Evolutionary conservation across 2,113 vertebrate genomes (phyloP), one percentile per base, ranked within the genome.

Genomic region (Phasianus colchicus): DNA sequence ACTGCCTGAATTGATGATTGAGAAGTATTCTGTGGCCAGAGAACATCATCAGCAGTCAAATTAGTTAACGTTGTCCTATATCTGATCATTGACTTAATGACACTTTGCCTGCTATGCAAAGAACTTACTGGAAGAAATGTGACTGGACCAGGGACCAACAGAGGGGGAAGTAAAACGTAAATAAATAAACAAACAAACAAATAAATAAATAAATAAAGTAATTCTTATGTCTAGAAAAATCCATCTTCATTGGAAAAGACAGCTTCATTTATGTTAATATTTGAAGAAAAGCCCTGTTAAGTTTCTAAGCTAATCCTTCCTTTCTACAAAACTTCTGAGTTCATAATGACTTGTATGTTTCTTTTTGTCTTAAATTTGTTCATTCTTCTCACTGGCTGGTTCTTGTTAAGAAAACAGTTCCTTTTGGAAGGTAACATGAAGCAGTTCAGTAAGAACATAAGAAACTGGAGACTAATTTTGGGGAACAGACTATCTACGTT

Each of bases 301-400:
- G 1, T 48, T 89, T 38, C 25, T 67, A 24, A 6, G 25, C n/a
- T 3, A 76, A 10, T 50, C 80, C 12, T 83, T 82, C 2, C 3
- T 32, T 27, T 71, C 77, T 67, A 14, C 24, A 32, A 36, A 84
- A 73, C 55, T 61, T 93, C 88, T 95, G 91, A 95, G 76, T 95
- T 95, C 92, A 84, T 90, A 96, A 96, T 48, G 72, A 96, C 61
- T 63, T 96, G 65, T 91, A 43, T 43, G 15, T 94, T 86, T 52
- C 94, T 95, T 94, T 93, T 86, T 74, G 80, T 93, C 69, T 94
- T 80, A 95, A 81, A 90, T 89, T 90, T 96, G 40, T 87, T 38
- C 81, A 88, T 94, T 86, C 92, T 38, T 58, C 91, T 95, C 65
- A 89, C 30, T 87, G 89, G 94, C 69, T 95, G 63, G 48, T 36